Conservation (phyloP, 2,888 invertebrate genomes). For the Stegana nigrithorax region DNA sequence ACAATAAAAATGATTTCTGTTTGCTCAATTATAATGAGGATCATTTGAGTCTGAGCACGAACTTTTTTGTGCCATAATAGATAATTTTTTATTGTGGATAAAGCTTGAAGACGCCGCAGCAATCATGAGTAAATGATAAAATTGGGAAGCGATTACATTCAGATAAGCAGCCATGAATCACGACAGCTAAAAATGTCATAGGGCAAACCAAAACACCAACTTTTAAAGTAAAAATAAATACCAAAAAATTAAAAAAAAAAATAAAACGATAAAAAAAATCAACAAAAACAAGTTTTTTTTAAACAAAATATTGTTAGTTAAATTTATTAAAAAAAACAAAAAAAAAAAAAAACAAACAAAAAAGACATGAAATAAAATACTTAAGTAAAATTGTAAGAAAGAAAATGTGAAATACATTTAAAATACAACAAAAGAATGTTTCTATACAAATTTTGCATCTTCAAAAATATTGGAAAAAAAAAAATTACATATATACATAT, state of each 20-base stretch:
- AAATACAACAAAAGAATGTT: constrained; percentile 38
- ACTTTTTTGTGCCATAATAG: background rate
- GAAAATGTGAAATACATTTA: constrained; percentile 54
- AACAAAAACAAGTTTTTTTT: too few species aligned
- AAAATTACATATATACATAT: constrained; percentile 23
- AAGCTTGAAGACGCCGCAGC: background rate
- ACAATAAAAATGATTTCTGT: background rate
- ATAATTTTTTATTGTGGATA: background rate
- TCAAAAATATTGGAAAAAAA: too few species aligned
- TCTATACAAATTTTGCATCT: too few species aligned
- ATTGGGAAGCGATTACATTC: background rate
- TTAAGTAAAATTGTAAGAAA: constrained; percentile 15
- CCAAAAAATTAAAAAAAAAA: constrained; percentile 18
- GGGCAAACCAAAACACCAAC: constrained; percentile 37
- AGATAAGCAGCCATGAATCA: constrained; percentile 22
- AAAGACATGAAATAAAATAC: too few species aligned
- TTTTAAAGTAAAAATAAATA: constrained; percentile 32
- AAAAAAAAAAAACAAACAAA: constrained; percentile 4
- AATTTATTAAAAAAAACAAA: constrained; percentile 25
- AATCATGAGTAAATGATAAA: too few species aligned
- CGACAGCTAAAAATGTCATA: constrained; percentile 22
- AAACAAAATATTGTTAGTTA: constrained; percentile 9
- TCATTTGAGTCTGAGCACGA: background rate
- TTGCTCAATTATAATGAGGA: background rate
- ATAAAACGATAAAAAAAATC: constrained; percentile 1